These are phyloP conservation scores for Myotis brandtii DNA, from an alignment of 2,113 vertebrate species.

Conservation along the genomic window DNA sequence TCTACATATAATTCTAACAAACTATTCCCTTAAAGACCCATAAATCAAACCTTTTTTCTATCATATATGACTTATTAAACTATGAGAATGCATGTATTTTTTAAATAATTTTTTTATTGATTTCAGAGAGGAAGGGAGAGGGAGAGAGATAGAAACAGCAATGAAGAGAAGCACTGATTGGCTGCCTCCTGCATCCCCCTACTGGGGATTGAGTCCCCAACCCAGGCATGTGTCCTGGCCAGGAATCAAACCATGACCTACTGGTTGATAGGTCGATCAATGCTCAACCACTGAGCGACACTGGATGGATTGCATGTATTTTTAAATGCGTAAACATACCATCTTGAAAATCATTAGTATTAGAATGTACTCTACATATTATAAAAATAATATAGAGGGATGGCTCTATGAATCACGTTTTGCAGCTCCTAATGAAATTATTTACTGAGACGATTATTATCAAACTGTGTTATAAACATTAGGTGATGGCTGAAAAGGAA, in stretches of 20 bases:
- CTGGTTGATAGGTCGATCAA: too few species aligned
- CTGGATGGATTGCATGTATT: neutral
- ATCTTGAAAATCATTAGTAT: slow-evolving; percentile 44
- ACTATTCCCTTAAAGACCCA: neutral
- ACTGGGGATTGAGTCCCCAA: too few species aligned
- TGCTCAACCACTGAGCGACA: too few species aligned
- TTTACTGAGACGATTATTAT: neutral
- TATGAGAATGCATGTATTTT: slow-evolving; percentile 35
- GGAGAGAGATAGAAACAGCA: too few species aligned
- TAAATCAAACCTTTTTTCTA: slow-evolving; percentile 31
- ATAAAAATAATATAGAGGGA: slow-evolving; percentile 14
- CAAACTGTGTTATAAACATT: slow-evolving; percentile 15
- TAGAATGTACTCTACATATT: slow-evolving; percentile 34
- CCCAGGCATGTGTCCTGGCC: too few species aligned
- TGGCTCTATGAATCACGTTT: neutral
- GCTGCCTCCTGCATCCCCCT: too few species aligned
- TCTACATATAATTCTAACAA: slow-evolving; percentile 23
- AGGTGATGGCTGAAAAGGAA: neutral
- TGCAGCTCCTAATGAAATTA: slow-evolving; percentile 29
- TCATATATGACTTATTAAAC: neutral
- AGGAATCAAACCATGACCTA: neutral
- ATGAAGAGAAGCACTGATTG: too few species aligned
- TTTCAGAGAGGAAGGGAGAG: too few species aligned
- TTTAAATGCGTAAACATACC: slow-evolving; percentile 49
- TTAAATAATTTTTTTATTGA: neutral